Evolutionary conservation across 2,888 invertebrate genomes (phyloP).

Genomic region (Clitarchus hookeri): DNA sequence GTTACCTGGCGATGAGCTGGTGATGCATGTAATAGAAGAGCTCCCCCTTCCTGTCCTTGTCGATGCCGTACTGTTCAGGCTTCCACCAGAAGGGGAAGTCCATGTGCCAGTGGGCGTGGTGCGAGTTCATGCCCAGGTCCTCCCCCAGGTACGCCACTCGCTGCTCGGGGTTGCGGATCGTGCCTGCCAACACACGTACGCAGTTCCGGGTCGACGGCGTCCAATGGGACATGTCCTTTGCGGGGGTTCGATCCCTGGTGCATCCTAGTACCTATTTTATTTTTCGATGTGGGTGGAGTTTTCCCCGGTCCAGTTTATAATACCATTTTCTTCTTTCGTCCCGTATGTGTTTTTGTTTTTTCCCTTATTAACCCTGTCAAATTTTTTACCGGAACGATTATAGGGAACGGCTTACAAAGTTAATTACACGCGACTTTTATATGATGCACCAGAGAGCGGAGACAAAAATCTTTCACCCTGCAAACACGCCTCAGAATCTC

Average conservation of each 20-base stretch:
- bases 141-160: slow-evolving; percentile 50
- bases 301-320: too few relatives aligned
- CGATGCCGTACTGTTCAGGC: slow-evolving; percentile 41
- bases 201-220: slow-evolving; percentile 41
- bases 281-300: too few relatives aligned
- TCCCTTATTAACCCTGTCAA: too few relatives aligned
- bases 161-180: slow-evolving; percentile 47
- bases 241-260: slow-evolving; percentile 34
- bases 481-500: too few relatives aligned
- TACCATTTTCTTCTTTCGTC: too few relatives aligned
- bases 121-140: slow-evolving; percentile 48
- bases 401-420: too few relatives aligned
- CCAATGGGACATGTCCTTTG: neutral
- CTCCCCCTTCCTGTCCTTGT: slow-evolving; percentile 48
- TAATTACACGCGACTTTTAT: too few relatives aligned
- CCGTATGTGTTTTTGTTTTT: too few relatives aligned
- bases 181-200: slow-evolving; percentile 40
- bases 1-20: slow-evolving; percentile 41
- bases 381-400: too few relatives aligned
- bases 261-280: too few relatives aligned
- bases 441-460: too few relatives aligned
- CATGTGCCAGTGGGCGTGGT: slow-evolving; percentile 50
- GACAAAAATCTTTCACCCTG: too few relatives aligned
- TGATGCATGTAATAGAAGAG: slow-evolving; percentile 48
- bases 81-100: slow-evolving; percentile 50